Evolutionary conservation across 2,113 vertebrate species (phyloP), one percentile per base, ranked within the genome.

Genomic region (Nothoprocta perdicaria): DNA sequence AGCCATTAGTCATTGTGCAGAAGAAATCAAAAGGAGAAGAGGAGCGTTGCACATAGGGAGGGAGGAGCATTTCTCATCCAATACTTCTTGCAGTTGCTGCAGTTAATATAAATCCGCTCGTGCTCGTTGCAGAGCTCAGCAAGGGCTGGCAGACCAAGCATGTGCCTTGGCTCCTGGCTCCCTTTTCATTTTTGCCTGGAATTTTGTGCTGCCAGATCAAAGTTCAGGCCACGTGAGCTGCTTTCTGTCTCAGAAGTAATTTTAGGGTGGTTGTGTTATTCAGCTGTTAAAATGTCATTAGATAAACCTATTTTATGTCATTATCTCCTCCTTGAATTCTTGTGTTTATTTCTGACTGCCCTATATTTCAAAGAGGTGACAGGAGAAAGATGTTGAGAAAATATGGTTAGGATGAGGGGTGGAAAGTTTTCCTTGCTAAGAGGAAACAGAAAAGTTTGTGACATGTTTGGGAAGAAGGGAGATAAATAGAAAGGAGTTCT

Each of bases 381-480:
- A 92, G 31, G 65, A 73, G 45, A 90, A 86, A 53, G 62, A 31
- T 79, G 35, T 65, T 92, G 50, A 80, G 74, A 86, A 67, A 92
- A 80, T n/a, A 29, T 14, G 86, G 27, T 88, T 75, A 80, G 88
- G 84, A 27, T 88, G 76, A 82, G 60, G 43, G 61, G 50, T 33
- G 50, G 41, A 86, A 89, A 73, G 15, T 12, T 79, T 76, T 10
- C 50, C 84, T 46, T 78, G 61, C 83, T 60, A 80, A 89, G 40
- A 76, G 29, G 88, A 78, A 78, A 55, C 43, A 14, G 63, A 68
- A 93, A 86, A 92, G 69, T 81, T 94, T 88, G 81, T 67, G 53
- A 46, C 27, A 88, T 1, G 1, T 43, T 69, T 74, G 17, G 72
- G 73, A 77, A 71, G 31, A 88, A 69, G 52, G 24, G 43, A 58